phyloP scores from a whole-genome alignment of 2,888 invertebrate species.

The Arrhopalites spinosus region DNA sequence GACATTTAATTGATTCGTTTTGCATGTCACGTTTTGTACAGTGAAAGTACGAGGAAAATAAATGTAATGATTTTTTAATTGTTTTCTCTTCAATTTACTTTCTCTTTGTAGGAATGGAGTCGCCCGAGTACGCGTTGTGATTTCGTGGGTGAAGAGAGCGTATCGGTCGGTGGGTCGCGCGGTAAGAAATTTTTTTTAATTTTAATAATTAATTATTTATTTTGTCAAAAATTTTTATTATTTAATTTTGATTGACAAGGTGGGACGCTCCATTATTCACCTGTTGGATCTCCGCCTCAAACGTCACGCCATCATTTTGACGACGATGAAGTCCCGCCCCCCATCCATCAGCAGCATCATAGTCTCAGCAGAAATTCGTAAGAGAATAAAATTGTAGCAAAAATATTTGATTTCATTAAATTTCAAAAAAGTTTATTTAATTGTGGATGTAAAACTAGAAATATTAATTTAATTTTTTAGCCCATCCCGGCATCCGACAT shows the following conservation, averaged over 20 bases:
- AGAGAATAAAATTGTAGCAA: too few relatives aligned
- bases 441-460: too few relatives aligned
- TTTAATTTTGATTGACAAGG: too few relatives aligned
- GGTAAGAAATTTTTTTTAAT: conserved; percentile 53
- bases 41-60: background rate
- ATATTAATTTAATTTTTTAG: too few relatives aligned
- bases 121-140: conserved; percentile 57
- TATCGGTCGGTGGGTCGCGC: conserved; percentile 55
- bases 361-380: conserved; percentile 45
- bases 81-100: background rate
- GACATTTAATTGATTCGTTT: background rate
- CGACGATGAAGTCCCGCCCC: conserved; percentile 52
- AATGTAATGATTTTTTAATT: background rate
- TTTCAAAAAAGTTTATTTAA: too few relatives aligned
- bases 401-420: too few relatives aligned
- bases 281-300: conserved; percentile 56
- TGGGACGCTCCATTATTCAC: conserved; percentile 55
- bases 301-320: conserved; percentile 56
- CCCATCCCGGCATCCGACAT: conserved; percentile 55
- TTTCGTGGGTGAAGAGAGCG: conserved; percentile 56
- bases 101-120: conserved; percentile 54
- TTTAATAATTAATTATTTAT: too few relatives aligned
- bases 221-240: too few relatives aligned
- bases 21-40: background rate
- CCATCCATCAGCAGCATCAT: conserved; percentile 57